Conservation (phyloP, 2,113 vertebrate genomes). For the Fulica atra region DNA sequence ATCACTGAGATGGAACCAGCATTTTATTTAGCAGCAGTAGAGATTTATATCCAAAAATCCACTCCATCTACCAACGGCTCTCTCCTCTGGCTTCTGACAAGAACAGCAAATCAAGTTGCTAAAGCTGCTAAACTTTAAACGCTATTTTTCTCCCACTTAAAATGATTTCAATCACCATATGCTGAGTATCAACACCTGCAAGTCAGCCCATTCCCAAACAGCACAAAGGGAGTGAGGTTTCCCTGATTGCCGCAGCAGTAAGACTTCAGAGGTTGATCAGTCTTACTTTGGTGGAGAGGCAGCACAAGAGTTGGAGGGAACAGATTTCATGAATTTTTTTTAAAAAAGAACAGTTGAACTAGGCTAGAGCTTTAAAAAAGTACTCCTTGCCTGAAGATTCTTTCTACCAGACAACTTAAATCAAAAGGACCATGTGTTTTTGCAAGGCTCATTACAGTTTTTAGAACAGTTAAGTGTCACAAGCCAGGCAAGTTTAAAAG, state of each 20-base stretch:
- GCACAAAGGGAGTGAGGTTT: not conserved
- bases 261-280: not conserved
- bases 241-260: not conserved
- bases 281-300: not conserved
- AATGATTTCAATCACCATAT: not conserved
- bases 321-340: not conserved
- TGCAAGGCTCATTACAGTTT: not conserved
- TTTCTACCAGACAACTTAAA: not conserved
- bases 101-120: not conserved
- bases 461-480: not conserved
- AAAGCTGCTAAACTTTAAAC: not conserved
- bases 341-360: not conserved
- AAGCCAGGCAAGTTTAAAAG: not conserved
- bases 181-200: not conserved
- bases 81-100: not conserved
- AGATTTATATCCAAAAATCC: not conserved
- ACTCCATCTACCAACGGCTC: not conserved
- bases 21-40: not conserved
- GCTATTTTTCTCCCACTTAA: not conserved
- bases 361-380: not conserved
- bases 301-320: not conserved
- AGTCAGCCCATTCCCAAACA: not conserved
- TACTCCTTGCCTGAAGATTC: not conserved
- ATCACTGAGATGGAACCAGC: not conserved
- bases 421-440: not conserved